phyloP scores from a whole-genome alignment of 1,140 invertebrate genomes.

The Pseudomyrmex gracilis region DNA sequence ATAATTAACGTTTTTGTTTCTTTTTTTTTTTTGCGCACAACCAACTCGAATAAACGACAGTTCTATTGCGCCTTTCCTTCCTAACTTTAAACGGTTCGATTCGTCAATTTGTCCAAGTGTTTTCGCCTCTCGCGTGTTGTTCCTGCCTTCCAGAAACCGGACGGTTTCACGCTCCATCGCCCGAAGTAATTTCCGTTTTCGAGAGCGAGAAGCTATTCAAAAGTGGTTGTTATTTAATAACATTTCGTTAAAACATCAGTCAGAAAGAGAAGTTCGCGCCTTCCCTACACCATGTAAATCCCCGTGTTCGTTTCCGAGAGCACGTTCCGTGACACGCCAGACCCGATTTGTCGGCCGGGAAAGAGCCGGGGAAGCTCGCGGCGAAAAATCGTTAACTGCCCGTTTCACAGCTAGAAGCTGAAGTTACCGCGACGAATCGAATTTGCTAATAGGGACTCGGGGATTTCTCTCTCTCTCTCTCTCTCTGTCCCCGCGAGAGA shows the following conservation, averaged over 20 bases:
- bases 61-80: slow-evolving; percentile 17
- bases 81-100: neutral
- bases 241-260: neutral
- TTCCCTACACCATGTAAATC: neutral
- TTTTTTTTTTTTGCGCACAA: slow-evolving; percentile 3
- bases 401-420: slow-evolving; percentile 4
- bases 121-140: neutral
- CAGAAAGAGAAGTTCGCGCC: neutral
- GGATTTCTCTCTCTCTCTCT: neutral
- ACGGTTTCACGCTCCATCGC: neutral
- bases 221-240: neutral
- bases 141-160: neutral
- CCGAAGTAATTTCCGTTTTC: neutral
- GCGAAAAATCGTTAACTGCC: slow-evolving; percentile 49
- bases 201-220: slow-evolving; percentile 2
- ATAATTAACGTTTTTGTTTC: slow-evolving; percentile 34
- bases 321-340: slow-evolving; percentile 4
- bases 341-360: slow-evolving; percentile 7
- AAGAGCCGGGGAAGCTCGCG: neutral
- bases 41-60: slow-evolving; percentile 48
- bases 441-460: slow-evolving; percentile 67
- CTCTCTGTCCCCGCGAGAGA: neutral
- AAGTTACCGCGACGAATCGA: slow-evolving; percentile 67
- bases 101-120: slow-evolving; percentile 15
- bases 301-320: neutral